A percentile compares a stretch with the other conserved stretches of the same genome.
These are phyloP conservation scores for Lerema accius DNA, from an alignment of 1,140 invertebrate species.

Conservation along the genomic window DNA sequence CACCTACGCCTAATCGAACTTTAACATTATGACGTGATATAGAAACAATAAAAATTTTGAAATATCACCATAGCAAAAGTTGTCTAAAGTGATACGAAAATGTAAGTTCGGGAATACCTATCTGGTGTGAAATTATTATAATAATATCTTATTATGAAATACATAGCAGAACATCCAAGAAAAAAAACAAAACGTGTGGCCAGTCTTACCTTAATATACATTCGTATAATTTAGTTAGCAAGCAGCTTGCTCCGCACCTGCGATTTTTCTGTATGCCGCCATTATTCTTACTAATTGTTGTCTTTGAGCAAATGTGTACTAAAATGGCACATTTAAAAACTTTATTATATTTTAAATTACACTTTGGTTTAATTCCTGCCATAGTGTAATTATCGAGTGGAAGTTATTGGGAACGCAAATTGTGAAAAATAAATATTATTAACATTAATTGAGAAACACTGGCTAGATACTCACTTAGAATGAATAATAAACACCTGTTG, in stretches of 20 bases:
- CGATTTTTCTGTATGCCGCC: slow-evolving; percentile 24
- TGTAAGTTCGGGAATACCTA: too few species aligned
- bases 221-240: slow-evolving; percentile 11
- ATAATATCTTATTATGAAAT: too few species aligned
- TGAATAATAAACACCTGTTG: background rate
- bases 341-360: slow-evolving; percentile 3
- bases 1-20: too few species aligned
- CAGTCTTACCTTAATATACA: slow-evolving; percentile 30
- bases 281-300: slow-evolving; percentile 35
- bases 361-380: background rate
- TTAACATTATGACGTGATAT: too few species aligned
- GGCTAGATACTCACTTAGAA: background rate
- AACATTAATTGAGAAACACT: background rate
- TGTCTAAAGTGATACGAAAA: too few species aligned
- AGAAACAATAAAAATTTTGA: too few species aligned
- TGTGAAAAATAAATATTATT: slow-evolving; percentile 5
- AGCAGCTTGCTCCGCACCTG: slow-evolving; percentile 36
- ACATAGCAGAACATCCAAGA: too few species aligned
- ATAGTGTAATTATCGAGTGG: background rate
- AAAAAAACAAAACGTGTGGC: background rate
- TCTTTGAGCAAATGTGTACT: background rate
- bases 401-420: background rate
- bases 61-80: too few species aligned
- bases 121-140: too few species aligned
- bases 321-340: slow-evolving; percentile 1